Evolutionary conservation across 2,797 vertebrate genomes (phyloP).

Genomic region (Todus mexicanus): DNA sequence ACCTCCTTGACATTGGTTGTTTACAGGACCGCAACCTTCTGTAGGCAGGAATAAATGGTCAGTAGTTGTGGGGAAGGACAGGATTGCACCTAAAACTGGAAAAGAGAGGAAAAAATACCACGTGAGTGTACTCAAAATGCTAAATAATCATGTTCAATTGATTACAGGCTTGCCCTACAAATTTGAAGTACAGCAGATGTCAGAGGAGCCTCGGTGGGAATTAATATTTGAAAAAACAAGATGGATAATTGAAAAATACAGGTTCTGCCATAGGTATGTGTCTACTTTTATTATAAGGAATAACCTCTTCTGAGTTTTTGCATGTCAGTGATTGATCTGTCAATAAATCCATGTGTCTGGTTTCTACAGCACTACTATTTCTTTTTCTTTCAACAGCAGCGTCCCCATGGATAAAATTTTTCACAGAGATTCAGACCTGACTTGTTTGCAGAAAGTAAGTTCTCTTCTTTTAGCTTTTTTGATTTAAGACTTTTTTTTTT

Average conservation of each 20-base stretch:
- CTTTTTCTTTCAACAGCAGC: slow-evolving; percentile 76
- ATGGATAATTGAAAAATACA: slow-evolving; percentile 95
- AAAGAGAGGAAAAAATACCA: background rate
- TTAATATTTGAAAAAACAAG: slow-evolving; percentile 88
- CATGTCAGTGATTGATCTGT: background rate
- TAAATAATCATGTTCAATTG: background rate
- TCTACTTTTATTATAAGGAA: background rate
- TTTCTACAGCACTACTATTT: slow-evolving; percentile 7
- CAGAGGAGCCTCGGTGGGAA: slow-evolving; percentile 87
- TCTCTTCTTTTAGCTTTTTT: background rate
- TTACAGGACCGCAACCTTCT: no score
- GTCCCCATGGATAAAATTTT: slow-evolving; percentile 92
- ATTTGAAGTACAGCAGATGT: slow-evolving; percentile 87
- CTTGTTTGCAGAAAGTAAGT: slow-evolving; percentile 94
- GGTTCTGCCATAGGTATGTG: slow-evolving; percentile 81
- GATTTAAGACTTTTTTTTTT: background rate
- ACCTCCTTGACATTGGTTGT: no score
- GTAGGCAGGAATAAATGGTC: background rate
- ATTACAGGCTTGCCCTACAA: slow-evolving; percentile 89
- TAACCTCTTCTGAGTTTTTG: background rate
- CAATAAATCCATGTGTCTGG: background rate
- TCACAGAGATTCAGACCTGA: slow-evolving; percentile 89
- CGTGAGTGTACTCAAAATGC: background rate
- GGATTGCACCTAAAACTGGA: background rate
- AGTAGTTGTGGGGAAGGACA: background rate